Base-by-base conservation (phyloP, 1,140 invertebrate species). In the Sinonovacula constricta region DNA sequence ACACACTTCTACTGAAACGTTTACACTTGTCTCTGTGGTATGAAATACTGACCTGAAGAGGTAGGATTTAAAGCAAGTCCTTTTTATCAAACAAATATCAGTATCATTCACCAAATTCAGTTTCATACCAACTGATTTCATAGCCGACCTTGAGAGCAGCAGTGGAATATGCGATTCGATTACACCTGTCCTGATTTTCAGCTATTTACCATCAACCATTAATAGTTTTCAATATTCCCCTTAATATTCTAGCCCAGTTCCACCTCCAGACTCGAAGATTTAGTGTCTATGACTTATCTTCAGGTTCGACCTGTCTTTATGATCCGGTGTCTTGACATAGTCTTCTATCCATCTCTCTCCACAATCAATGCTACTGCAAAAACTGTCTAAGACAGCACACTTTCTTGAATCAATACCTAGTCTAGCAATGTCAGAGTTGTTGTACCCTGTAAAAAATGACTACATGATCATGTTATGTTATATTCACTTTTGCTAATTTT, bases 251-350 rank as follows among this genome's bases (percentile, higher is more conserved):
- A 75, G 34, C 36, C 66, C 49, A 31, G 70, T 69, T 65, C 79
- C 75, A n/a, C 68, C 69, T 18, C 75, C 75, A 79, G 76, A 81
- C 60, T 74, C 81, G 56, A 83, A 83, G n/a, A n/a, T n/a, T n/a
- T n/a, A n/a, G n/a, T n/a, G n/a, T n/a, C n/a, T n/a, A n/a, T n/a
- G n/a, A n/a, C n/a, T n/a, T n/a, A n/a, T n/a, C n/a, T n/a, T 4
- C 57, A 77, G 82, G 75, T 81, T 79, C 7, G 45, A 10, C 22
- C 79, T 66, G 45, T 83, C 74, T 33, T 33, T 60, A 1, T 71
- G 75, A n/a, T 81, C 54, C n/a, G n/a, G n/a, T n/a, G n/a, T n/a
- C n/a, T n/a, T n/a, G n/a, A n/a, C n/a, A n/a, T n/a, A n/a, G n/a
- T n/a, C n/a, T n/a, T n/a, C n/a, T n/a, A n/a, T n/a, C n/a, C n/a